Conservation (phyloP, 2,113 vertebrate species). For the Eonycteris spelaea region DNA sequence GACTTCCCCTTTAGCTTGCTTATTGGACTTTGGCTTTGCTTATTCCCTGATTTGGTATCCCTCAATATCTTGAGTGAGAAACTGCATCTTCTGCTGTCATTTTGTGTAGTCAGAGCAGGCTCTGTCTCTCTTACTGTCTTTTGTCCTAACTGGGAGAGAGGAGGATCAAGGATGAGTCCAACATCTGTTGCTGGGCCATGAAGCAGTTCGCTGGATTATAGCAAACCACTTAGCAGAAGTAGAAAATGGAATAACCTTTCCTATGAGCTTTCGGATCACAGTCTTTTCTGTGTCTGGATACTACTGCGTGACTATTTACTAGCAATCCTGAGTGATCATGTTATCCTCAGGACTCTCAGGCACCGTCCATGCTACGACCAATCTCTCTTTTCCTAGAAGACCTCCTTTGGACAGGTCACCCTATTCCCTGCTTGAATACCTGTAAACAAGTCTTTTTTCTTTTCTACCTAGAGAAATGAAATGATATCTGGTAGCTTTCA, state of each 20-base stretch:
- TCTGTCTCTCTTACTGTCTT: background rate
- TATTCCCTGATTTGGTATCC: background rate
- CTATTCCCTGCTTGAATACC: background rate
- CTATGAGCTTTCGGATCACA: background rate
- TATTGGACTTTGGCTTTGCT: constrained; percentile 2
- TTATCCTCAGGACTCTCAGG: background rate
- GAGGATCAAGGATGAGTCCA: background rate
- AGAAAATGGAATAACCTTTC: background rate
- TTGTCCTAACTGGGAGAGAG: background rate
- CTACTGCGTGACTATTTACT: background rate
- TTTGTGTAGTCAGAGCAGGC: background rate
- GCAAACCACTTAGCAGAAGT: background rate
- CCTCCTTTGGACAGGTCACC: background rate
- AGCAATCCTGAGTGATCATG: background rate
- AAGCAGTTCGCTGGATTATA: background rate
- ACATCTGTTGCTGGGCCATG: background rate
- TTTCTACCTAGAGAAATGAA: background rate
- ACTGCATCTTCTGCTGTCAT: background rate
- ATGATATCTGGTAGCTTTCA: background rate
- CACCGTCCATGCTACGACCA: background rate
- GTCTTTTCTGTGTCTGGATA: background rate
- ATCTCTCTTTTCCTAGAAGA: background rate
- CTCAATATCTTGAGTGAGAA: background rate
- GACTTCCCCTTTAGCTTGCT: background rate
- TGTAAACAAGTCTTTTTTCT: background rate